Evolutionary conservation across 2,888 invertebrate species (phyloP), one percentile per base, ranked within the genome.

Genomic region (Ptycholaimellus sp.): DNA sequence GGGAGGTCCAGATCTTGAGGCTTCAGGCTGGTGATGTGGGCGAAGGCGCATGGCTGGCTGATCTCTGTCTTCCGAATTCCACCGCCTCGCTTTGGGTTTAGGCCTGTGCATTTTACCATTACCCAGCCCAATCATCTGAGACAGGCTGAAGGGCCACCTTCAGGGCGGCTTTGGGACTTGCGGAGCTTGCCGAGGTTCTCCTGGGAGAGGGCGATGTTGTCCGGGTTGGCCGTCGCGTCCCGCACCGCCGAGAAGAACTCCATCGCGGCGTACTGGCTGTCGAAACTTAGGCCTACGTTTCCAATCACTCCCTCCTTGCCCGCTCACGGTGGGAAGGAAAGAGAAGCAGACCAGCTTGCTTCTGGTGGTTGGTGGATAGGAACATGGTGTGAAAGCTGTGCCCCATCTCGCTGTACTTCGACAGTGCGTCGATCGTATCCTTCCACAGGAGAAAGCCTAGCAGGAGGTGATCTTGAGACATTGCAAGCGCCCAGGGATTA

Each of bases 391-490:
- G 79, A 56, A 79, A 79, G 41, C 59, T 60, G 13, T 53, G 47
- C 28, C 74, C 71, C 29, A 71, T 70, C 1, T 73, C 72, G 37
- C 46, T 52, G 63, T 4, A 30, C 30, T 4, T 16, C 7, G 74
- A 73, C 43, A 77, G 61, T 56, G 76, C 74, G 59, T 77, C 76
- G 47, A 79, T 73, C 34, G 70, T 71, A 59, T 79, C 78, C 46
- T 70, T 69, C 78, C 78, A 79, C 18, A 80, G 60, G 38, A 73
- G 72, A 59, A 80, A 77, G 39, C 76, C n/a, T n/a, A n/a, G n/a
- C n/a, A n/a, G n/a, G n/a, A n/a, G n/a, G n/a, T n/a, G n/a, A n/a
- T n/a, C n/a, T n/a, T n/a, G n/a, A n/a, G n/a, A n/a, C n/a, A n/a
- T n/a, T n/a, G n/a, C n/a, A n/a, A n/a, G n/a, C n/a, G n/a, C n/a